Percentiles rank a stretch among this genome's conserved stretches.
phyloP scores from a whole-genome alignment of 2,113 vertebrate species.

The Oncorhynchus gorbuscha region DNA sequence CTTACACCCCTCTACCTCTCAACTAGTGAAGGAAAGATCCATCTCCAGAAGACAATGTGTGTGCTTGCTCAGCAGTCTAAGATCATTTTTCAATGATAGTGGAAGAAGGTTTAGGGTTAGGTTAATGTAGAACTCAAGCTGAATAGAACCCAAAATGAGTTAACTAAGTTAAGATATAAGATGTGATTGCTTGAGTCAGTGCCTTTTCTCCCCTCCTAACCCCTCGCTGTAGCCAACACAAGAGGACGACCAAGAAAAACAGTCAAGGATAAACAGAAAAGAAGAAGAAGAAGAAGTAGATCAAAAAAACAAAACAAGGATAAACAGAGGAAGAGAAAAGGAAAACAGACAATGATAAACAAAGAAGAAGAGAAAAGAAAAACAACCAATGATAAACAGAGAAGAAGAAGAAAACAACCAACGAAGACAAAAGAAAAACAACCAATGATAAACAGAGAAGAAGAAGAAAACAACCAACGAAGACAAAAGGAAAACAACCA shows the following conservation, averaged over 20 bases:
- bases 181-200: too few relatives aligned
- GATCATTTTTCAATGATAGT: too few relatives aligned
- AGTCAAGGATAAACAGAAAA: slow-evolving; percentile 60
- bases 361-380: slow-evolving; percentile 44
- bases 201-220: slow-evolving; percentile 41
- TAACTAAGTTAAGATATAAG: too few relatives aligned
- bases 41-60: too few relatives aligned
- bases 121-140: too few relatives aligned
- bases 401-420: slow-evolving; percentile 62
- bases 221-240: slow-evolving; percentile 59
- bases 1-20: not conserved
- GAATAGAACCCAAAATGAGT: too few relatives aligned
- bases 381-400: slow-evolving; percentile 67
- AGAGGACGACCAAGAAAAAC: slow-evolving; percentile 66
- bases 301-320: slow-evolving; percentile 62
- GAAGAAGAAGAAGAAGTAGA: slow-evolving; percentile 39
- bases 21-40: too few relatives aligned
- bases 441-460: slow-evolving; percentile 62
- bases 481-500: slow-evolving; percentile 66
- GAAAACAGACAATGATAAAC: slow-evolving; percentile 66
- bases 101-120: too few relatives aligned
- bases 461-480: slow-evolving; percentile 70
- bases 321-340: slow-evolving; percentile 51
- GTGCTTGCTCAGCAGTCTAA: too few relatives aligned
- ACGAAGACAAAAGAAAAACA: slow-evolving; percentile 62